Evolutionary conservation across 2,113 vertebrate species (phyloP).

Genomic region (Pseudois nayaur): DNA sequence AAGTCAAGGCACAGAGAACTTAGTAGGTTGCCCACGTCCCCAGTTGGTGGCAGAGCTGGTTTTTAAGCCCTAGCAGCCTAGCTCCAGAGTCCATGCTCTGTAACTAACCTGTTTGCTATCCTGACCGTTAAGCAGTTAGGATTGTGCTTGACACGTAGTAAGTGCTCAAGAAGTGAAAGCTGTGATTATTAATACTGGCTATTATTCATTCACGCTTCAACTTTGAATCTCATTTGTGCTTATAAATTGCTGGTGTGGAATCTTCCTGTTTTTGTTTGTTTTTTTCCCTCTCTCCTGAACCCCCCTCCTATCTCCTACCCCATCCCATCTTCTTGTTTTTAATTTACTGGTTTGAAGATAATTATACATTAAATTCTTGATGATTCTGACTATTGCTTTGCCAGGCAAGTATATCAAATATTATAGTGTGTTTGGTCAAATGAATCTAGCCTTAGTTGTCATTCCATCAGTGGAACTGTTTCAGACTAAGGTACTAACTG

Average conservation of each 20-base stretch:
- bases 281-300: background rate
- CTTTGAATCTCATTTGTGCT: background rate
- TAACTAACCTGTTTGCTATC: background rate
- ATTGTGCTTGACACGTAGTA: background rate
- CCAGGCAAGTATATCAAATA: background rate
- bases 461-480: background rate
- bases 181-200: background rate
- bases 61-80: background rate
- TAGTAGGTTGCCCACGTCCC: background rate
- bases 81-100: background rate
- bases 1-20: background rate
- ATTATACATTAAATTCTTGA: background rate
- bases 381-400: conserved; percentile 7
- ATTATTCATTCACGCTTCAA: background rate
- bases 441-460: background rate
- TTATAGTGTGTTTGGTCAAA: background rate
- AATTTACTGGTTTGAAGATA: background rate
- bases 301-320: background rate
- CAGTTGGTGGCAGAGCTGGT: background rate
- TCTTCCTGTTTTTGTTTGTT: background rate
- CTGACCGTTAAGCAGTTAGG: background rate
- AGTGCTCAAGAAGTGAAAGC: background rate
- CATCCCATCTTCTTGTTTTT: background rate
- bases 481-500: background rate
- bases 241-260: background rate